These are phyloP conservation scores for Dolichallabes microphthalmus DNA, from an alignment of 2,113 vertebrate species.

Conservation along the genomic window DNA sequence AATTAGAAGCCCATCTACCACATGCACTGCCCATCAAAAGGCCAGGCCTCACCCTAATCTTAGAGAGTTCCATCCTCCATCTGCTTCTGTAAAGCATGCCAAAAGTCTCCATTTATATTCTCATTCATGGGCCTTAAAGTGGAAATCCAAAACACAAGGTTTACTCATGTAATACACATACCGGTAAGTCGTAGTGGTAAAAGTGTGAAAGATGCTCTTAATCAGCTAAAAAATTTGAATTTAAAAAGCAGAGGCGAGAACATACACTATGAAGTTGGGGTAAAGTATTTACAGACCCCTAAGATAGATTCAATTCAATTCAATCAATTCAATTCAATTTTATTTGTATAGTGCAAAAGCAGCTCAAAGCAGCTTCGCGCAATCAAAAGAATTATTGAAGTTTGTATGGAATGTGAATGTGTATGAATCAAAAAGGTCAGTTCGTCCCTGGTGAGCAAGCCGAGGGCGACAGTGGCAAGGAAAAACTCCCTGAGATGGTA, in stretches of 20 bases:
- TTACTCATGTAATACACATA: neutral
- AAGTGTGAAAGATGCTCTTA: neutral
- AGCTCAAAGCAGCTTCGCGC: too few species aligned
- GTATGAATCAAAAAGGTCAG: too few species aligned
- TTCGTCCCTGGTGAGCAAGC: too few species aligned
- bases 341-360: too few species aligned
- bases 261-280: neutral
- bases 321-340: too few species aligned
- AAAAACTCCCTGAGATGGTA: too few species aligned
- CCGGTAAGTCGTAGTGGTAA: neutral
- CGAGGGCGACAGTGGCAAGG: too few species aligned
- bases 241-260: neutral
- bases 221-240: neutral
- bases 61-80: slow-evolving; percentile 53
- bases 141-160: slow-evolving; percentile 24
- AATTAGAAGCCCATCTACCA: slow-evolving; percentile 74
- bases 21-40: slow-evolving; percentile 69
- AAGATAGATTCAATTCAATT: too few species aligned
- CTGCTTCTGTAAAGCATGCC: slow-evolving; percentile 50
- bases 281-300: neutral
- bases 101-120: slow-evolving; percentile 44
- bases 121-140: slow-evolving; percentile 28
- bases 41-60: slow-evolving; percentile 64
- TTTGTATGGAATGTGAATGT: too few species aligned
- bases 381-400: too few species aligned